phyloP scores from a whole-genome alignment of 2,113 vertebrate genomes.

The Ictidomys tridecemlineatus region DNA sequence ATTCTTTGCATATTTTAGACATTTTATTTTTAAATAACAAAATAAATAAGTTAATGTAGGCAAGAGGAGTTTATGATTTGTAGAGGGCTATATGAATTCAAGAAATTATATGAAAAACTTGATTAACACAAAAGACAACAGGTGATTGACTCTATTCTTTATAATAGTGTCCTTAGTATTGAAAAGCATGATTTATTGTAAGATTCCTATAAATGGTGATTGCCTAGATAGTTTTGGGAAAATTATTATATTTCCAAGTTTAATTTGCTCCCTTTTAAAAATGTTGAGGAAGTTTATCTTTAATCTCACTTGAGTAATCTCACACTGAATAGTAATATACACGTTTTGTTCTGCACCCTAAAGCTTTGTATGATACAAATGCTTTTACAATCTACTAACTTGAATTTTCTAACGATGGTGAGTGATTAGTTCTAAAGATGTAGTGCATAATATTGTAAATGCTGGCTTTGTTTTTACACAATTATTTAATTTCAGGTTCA shows the following conservation, averaged over 20 bases:
- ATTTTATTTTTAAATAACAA: background rate
- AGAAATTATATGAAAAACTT: background rate
- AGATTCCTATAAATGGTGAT: background rate
- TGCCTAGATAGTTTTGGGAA: background rate
- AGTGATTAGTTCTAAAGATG: background rate
- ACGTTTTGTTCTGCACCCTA: background rate
- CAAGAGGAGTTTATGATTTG: background rate
- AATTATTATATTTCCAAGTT: background rate
- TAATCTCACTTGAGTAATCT: background rate
- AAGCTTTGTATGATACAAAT: background rate
- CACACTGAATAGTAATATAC: background rate
- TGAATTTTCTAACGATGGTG: background rate
- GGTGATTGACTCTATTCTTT: background rate
- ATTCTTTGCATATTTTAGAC: background rate
- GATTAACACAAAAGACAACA: background rate
- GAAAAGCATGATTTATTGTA: background rate
- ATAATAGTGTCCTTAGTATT: background rate
- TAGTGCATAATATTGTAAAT: background rate
- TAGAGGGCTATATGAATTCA: background rate
- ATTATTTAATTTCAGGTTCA: slow-evolving; percentile 16
- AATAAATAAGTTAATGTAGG: background rate
- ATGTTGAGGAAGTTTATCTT: background rate
- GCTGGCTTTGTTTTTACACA: background rate
- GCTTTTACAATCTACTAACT: background rate
- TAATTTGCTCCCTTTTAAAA: slow-evolving; percentile 6